These are phyloP conservation scores for Orientallactaga sibirica DNA, from an alignment of 2,797 vertebrate species.

Conservation along the genomic window DNA sequence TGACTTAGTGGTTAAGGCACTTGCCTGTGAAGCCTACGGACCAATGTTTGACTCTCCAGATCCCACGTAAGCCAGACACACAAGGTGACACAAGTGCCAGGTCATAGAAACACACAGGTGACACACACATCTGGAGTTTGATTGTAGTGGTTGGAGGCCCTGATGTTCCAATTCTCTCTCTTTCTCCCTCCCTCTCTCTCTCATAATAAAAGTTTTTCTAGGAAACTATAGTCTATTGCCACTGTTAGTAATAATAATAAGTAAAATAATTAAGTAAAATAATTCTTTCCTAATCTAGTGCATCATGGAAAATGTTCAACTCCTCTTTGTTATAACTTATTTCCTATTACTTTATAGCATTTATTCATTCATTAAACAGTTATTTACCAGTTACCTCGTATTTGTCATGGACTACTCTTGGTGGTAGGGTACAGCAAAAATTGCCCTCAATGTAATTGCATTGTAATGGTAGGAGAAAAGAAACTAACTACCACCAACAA, in stretches of 20 bases:
- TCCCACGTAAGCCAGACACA: too few species aligned
- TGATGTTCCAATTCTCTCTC: too few species aligned
- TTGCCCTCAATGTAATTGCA: background rate
- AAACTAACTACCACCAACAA: constrained; percentile 36
- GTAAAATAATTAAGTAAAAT: background rate
- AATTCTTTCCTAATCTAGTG: constrained; percentile 46
- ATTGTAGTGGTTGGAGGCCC: too few species aligned
- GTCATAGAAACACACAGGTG: too few species aligned
- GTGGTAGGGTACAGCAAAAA: background rate
- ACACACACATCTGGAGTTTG: too few species aligned
- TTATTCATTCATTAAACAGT: constrained; percentile 1
- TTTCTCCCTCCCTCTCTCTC: too few species aligned
- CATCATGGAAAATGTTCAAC: background rate
- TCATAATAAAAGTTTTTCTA: background rate
- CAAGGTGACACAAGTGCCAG: too few species aligned
- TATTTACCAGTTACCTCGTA: background rate
- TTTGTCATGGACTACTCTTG: constrained; percentile 22
- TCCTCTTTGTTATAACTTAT: constrained; percentile 14
- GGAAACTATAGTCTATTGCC: background rate
- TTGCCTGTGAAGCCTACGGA: too few species aligned
- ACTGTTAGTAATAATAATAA: background rate
- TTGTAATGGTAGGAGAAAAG: background rate
- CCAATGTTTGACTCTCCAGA: too few species aligned
- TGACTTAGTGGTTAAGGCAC: too few species aligned
- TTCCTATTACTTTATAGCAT: constrained; percentile 5